Evolutionary conservation across 2,113 vertebrate genomes (phyloP).

Genomic region (Porphyrio hochstetteri): DNA sequence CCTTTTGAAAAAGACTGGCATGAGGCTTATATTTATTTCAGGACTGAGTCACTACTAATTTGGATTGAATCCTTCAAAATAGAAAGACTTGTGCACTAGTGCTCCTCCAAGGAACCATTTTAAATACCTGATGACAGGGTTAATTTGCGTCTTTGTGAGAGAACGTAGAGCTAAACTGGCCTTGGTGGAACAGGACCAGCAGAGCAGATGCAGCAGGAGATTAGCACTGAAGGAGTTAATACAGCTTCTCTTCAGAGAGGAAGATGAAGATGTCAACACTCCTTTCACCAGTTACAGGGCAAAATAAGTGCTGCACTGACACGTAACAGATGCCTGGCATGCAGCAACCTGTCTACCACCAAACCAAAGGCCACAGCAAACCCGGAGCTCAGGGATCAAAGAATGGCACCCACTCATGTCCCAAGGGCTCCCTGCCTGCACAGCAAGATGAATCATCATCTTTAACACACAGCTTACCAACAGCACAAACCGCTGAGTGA

Average conservation of each 20-base stretch:
- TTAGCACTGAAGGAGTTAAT: not conserved
- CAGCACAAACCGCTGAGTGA: not conserved
- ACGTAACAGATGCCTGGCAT: not conserved
- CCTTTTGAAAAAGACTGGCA: not conserved
- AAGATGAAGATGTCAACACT: not conserved
- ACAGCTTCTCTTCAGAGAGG: not conserved
- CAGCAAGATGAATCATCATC: not conserved
- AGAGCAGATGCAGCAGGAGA: not conserved
- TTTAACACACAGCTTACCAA: not conserved
- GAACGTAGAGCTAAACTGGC: not conserved
- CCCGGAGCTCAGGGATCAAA: not conserved
- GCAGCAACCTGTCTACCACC: not conserved
- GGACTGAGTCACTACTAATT: not conserved
- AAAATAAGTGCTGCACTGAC: not conserved
- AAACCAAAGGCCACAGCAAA: not conserved
- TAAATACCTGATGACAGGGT: not conserved
- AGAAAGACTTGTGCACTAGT: not conserved
- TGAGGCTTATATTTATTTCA: not conserved
- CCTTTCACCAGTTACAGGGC: not conserved
- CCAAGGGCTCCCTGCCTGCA: not conserved
- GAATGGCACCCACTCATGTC: rapidly evolving
- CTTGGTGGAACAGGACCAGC: not conserved
- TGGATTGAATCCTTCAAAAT: not conserved
- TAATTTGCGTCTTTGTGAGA: not conserved
- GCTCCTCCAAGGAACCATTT: not conserved